Base-by-base conservation (phyloP, 2,888 invertebrate species). In the Barypeithes pellucidus region DNA sequence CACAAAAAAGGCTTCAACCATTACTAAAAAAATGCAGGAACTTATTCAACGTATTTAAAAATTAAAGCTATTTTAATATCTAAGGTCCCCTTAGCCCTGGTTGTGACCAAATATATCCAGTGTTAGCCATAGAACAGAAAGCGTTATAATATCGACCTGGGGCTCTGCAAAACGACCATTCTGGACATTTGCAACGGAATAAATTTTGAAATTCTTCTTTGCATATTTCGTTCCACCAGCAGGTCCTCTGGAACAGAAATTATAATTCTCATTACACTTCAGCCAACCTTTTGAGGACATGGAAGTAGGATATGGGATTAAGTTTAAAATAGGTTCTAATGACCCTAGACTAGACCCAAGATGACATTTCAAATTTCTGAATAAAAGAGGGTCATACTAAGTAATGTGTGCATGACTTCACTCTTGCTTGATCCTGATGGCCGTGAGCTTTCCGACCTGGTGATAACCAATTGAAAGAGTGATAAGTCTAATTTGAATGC, bases 181-280 rank as follows among this genome's bases (percentile, higher is more conserved):
- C 90, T 0, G 96, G 96, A 81, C 96, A 96, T 82, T 93, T 93
- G 87, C 96, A 96, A 73, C 94, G 90, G 85, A 96, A 96, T 79
- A 93, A 89, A 78, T 90, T 92, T 86, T 95, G 95, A 83, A 96
- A 96, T 86, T 96, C 96, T 84, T 95, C 95, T 84, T 96, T 96
- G 87, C 96, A 96, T 16, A 95, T 92, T 88, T 96, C 96, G 85
- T 95, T 96, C 94, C 95, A 95, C 95, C 95, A 96, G 85, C 96
- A 96, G 62, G 94, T 95, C 84, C 96, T 91, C 96, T 95, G 85
- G 61, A 88, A 79, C 24, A 12, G 76, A 75, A 47, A n/a, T 14
- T 14, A 11, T 39, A 39, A 11, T n/a, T n/a, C n/a, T n/a, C n/a
- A n/a, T n/a, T n/a, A n/a, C n/a, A n/a, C n/a, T n/a, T n/a, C n/a